phyloP scores from a whole-genome alignment of 1,140 invertebrate genomes.

The Bombus haemorrhoidalis region DNA sequence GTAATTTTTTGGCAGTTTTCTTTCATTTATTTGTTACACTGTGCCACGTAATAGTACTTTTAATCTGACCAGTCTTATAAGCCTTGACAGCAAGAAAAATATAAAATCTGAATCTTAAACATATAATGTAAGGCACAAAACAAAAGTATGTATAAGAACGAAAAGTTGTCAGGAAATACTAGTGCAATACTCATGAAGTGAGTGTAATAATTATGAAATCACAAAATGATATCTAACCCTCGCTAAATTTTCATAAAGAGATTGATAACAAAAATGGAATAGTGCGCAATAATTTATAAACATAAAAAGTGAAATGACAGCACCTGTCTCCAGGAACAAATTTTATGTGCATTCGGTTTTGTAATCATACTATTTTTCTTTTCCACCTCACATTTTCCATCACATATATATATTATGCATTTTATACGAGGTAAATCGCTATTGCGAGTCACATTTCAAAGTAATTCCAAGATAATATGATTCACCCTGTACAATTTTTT shows the following conservation, averaged over 20 bases:
- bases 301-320: constrained; percentile 6
- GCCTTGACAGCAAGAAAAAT: constrained; percentile 29
- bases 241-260: not conserved
- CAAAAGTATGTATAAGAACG: constrained; percentile 30
- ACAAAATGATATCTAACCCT: constrained; percentile 5
- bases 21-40: constrained; percentile 33
- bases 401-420: not conserved
- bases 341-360: constrained; percentile 22
- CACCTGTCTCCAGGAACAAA: constrained; percentile 29
- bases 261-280: constrained; percentile 24
- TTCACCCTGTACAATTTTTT: constrained; percentile 5
- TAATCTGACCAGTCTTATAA: constrained; percentile 44
- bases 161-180: constrained; percentile 17
- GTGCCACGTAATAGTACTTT: constrained; percentile 16
- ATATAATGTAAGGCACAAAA: constrained; percentile 32
- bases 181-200: not conserved
- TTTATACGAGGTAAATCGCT: constrained; percentile 8
- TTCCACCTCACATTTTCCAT: not conserved
- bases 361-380: constrained; percentile 15
- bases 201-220: constrained; percentile 13
- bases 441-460: not conserved
- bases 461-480: not conserved
- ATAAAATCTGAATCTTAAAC: constrained; percentile 30
- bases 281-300: constrained; percentile 20
- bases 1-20: constrained; percentile 30